Base-by-base conservation (phyloP, 1,140 invertebrate genomes). In the Drosophila cardini region DNA sequence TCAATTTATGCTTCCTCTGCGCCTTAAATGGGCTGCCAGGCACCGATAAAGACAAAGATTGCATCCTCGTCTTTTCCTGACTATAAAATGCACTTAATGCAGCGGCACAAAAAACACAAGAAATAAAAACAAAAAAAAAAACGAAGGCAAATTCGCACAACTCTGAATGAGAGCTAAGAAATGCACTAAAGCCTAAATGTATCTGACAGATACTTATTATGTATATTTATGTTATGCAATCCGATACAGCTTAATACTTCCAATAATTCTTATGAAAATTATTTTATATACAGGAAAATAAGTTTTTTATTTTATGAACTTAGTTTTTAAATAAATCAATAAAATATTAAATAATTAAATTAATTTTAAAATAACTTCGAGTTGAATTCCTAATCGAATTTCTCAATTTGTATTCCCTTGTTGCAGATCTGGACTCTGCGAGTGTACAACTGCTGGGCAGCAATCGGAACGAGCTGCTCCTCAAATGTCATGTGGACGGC, bases 401-500 rank as follows among this genome's bases (percentile, higher is more conserved):
- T 26, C 34, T 32, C 34, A 7, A 9, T 57, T 74, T 34, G 10
- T 26, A 4, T 56, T 2, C 2, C 63, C 73, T 70, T 75, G 80
- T 64, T 71, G 21, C 58, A 96, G 96, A 95, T 95, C 94, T 96
- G 40, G 94, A 94, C 63, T 94, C 95, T 58, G 94, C 94, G 11
- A 93, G 91, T 13, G 96, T 96, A 9, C 94, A 95, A 60, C 90
- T 96, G 50, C 93, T 95, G 75, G 93, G 94, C 72, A 56, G 83
- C 92, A 63, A 95, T 95, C 57, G 93, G 82, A 56, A 92, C 52
- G 95, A 96, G 74, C 92, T 97, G 55, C 93, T 94, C 52, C 93
- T 97, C 34, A 94, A 95, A 74, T 97, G 96, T 92, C 94, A 95
- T 76, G 94, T 95, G 57, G 95, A 96, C 38, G 96, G 96, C 18